These are phyloP conservation scores for Micromussa lordhowensis DNA, from an alignment of 92 coral and sea anemone species.

Conservation along the genomic window DNA sequence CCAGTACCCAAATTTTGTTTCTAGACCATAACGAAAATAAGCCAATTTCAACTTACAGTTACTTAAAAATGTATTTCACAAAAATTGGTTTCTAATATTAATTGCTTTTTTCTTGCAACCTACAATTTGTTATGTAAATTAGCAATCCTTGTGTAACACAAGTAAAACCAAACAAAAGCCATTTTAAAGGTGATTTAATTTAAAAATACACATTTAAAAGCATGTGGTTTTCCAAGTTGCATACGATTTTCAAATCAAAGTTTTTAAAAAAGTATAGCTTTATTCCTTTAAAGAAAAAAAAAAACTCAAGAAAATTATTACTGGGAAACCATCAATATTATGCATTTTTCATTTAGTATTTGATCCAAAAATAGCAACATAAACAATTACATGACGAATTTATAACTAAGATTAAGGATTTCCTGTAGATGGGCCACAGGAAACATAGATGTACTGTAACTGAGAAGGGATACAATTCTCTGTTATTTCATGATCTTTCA, in stretches of 20 bases:
- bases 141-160: not conserved
- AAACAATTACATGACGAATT: not conserved
- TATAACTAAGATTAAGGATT: not conserved
- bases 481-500: not conserved
- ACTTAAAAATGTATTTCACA: not conserved
- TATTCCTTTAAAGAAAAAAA: not conserved
- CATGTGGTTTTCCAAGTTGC: not conserved
- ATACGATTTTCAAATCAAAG: not conserved
- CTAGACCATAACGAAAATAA: not conserved
- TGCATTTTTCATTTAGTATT: not conserved
- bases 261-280: not conserved
- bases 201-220: not conserved
- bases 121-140: not conserved
- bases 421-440: not conserved
- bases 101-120: not conserved
- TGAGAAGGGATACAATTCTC: not conserved
- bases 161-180: not conserved
- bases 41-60: not conserved
- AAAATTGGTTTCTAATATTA: not conserved
- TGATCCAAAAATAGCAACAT: slow-evolving; percentile 8
- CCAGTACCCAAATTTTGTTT: not conserved
- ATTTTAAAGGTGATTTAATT: not conserved
- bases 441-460: not conserved
- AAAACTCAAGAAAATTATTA: not conserved
- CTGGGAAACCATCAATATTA: not conserved